Base-by-base conservation (phyloP, 2,888 invertebrate species). In the Ametastegia equiseti region DNA sequence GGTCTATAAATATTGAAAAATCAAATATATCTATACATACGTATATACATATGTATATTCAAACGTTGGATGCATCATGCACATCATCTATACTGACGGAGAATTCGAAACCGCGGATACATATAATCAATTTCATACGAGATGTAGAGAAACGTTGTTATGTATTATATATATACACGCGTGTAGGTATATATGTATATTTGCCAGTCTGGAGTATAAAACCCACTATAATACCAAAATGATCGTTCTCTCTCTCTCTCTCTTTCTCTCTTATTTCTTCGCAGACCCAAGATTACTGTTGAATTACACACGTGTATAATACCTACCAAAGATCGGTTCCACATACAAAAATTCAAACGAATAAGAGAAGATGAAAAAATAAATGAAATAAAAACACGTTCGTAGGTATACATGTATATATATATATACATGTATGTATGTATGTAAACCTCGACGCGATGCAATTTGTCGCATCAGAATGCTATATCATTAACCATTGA, bases 391-490 rank as follows among this genome's bases (percentile, higher is more conserved):
- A n/a, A n/a, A n/a, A n/a, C n/a, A n/a, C n/a, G n/a, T n/a, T n/a
- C n/a, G n/a, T n/a, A n/a, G n/a, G 63, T 36, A 65, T 65, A 54
- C 19, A 54, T 54, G 11, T 19, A 0, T n/a, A n/a, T 54, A 19
- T 23, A n/a, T 27, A 63, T 4, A 30, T 9, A 27, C 4, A 15
- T 13, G 11, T 63, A 33, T 9, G 7, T 27, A 63, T 30, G n/a
- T 33, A 27, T 54, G 23, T 19, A 45, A 23, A 73, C 50, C 27
- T 5, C 45, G 30, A 50, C 23, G 50, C 54, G 33, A 75, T 45
- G 75, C 75, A 75, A 75, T 75, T 75, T 75, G 75, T 75, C 75
- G 75, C 75, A 75, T 75, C 75, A 54, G 54, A 33, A 39, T 75
- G 50, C 54, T 36, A 50, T 75, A 54, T 75, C 75, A 75, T 75